Base-by-base conservation (phyloP, 1,140 invertebrate genomes). In the Halesus radiatus region DNA sequence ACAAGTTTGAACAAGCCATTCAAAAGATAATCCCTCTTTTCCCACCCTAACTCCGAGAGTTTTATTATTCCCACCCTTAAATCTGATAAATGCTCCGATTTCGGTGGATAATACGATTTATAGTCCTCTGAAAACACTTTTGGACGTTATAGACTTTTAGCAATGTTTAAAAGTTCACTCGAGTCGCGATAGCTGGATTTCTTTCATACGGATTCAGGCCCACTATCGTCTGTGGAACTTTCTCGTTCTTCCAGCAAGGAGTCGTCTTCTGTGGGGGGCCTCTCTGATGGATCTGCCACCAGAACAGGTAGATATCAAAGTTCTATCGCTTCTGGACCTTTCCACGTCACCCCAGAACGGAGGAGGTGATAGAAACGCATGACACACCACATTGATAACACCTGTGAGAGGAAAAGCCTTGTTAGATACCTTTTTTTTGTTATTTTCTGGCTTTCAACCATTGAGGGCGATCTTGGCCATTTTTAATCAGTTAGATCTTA, bases 301-400 rank as follows among this genome's bases (percentile, higher is more conserved):
- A 80, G 37, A 23, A 83, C 79, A 80, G 86, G 86, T 81, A 90
- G 87, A 86, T 89, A 92, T 93, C 91, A 92, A 89, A 93, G 92
- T 86, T 93, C 92, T 81, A 93, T 93, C 54, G 92, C 90, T 84
- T 93, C 93, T 0, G 93, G 91, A 10, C 92, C 93, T 79, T 93
- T 93, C 93, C 93, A 94, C 45, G 92, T 93, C 64, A 94, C 91
- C 29, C 93, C 93, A 3, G 91, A 90, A 56, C 92, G 89, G 15
- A 94, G 87, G 53, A 94, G 86, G 84, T 94, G 93, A 85, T 93
- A 94, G 83, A 93, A 91, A 75, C 92, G 88, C 76, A 94, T 89
- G 6, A 94, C 92, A 56, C 92, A 93, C 87, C 91, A 92, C 85
- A 94, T 92, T 74, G 92, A 91, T 60, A 93, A 83, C 72, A 92